These are phyloP conservation scores for Periplaneta americana DNA, from an alignment of 1,140 invertebrate genomes.

Conservation along the genomic window DNA sequence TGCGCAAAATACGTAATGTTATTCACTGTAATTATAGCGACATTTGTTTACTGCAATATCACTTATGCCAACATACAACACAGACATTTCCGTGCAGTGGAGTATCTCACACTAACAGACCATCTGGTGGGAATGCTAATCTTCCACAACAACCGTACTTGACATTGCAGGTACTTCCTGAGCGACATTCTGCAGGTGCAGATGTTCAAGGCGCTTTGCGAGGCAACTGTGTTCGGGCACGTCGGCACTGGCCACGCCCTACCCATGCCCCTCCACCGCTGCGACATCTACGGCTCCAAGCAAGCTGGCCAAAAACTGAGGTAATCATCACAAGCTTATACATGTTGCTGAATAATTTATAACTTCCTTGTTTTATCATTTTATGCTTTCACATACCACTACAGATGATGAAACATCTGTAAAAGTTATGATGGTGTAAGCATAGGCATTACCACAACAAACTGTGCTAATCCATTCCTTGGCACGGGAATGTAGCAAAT, in stretches of 20 bases:
- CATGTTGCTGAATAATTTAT: not conserved
- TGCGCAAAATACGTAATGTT: no score
- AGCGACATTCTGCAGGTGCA: conserved; percentile 68
- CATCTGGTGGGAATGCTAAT: no score
- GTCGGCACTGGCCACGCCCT: conserved; percentile 33
- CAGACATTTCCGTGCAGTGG: no score
- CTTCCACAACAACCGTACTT: no score
- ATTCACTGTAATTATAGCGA: no score
- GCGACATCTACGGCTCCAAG: conserved; percentile 65
- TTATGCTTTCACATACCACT: not conserved
- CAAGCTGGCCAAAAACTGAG: conserved; percentile 52
- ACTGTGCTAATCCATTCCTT: not conserved
- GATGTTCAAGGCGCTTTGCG: conserved; percentile 66
- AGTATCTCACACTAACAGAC: no score
- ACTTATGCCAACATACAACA: no score
- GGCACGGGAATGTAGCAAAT: not conserved
- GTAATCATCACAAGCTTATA: conserved; percentile 34
- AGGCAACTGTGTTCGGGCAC: conserved; percentile 50
- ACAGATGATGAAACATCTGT: not conserved
- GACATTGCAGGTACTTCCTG: conserved; percentile 64
- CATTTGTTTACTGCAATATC: no score
- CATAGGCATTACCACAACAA: not conserved
- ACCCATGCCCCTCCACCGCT: conserved; percentile 51
- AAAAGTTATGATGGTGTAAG: not conserved
- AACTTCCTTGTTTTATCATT: not conserved